Conservation (phyloP, 1,140 invertebrate species). For the Melipona quadrifasciata region DNA sequence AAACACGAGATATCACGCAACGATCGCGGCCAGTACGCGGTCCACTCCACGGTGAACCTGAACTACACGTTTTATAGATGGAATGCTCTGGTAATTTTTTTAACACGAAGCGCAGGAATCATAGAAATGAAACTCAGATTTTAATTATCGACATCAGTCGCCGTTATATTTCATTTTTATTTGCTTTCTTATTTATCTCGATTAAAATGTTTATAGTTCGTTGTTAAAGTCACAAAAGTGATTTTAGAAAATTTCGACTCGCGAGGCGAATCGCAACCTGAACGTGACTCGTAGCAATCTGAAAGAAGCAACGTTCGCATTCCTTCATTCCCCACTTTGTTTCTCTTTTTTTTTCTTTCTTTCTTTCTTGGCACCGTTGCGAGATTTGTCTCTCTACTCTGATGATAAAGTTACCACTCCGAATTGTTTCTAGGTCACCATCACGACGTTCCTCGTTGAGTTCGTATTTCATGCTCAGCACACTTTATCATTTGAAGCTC, state of each 20-base stretch:
- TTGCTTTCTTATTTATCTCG: not conserved
- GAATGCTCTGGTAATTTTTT: not conserved
- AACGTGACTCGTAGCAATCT: not conserved
- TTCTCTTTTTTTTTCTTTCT: too few relatives aligned
- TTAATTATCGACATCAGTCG: not conserved
- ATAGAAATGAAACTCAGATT: slow-evolving; percentile 25
- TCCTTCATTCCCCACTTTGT: slow-evolving; percentile 17
- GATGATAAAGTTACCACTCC: slow-evolving; percentile 39
- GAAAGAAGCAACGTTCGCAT: slow-evolving; percentile 45
- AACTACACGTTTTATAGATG: slow-evolving; percentile 35
- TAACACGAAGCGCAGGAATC: not conserved
- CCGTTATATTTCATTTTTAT: not conserved
- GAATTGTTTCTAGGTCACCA: slow-evolving; percentile 39
- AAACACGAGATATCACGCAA: slow-evolving; percentile 52
- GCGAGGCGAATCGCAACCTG: not conserved
- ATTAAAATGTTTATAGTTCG: too few relatives aligned
- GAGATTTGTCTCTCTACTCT: slow-evolving; percentile 10
- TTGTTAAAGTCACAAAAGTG: too few relatives aligned
- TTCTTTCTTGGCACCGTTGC: slow-evolving; percentile 39
- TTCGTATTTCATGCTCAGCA: slow-evolving; percentile 16
- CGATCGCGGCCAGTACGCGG: slow-evolving; percentile 46
- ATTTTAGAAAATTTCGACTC: not conserved
- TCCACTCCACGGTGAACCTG: slow-evolving; percentile 34
- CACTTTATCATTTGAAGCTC: slow-evolving; percentile 9
- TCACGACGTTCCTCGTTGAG: not conserved